Conservation (phyloP, 2,113 vertebrate genomes). For the Desmodus rotundus region DNA sequence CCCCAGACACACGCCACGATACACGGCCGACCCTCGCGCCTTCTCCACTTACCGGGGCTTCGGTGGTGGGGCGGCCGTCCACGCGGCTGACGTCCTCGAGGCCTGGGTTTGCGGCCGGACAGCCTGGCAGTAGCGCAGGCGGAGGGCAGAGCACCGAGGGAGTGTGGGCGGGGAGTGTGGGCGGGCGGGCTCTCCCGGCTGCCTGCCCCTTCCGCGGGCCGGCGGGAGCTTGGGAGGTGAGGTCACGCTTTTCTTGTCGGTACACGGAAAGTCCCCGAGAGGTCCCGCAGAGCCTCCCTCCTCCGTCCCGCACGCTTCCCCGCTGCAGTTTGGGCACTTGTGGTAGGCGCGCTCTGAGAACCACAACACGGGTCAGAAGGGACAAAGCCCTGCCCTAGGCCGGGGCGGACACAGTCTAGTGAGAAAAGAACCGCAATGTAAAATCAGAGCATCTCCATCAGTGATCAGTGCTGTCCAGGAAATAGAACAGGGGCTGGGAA, state of each 20-base stretch:
- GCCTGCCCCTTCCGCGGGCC: constrained; percentile 19
- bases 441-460: neutral
- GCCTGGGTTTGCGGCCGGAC: neutral
- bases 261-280: neutral
- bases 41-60: neutral
- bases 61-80: too few species aligned
- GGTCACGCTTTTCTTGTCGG: neutral
- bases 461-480: neutral
- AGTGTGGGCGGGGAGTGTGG: too few species aligned
- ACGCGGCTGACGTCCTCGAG: neutral
- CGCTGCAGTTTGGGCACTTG: neutral
- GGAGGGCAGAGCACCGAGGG: accelerated
- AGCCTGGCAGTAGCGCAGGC: neutral
- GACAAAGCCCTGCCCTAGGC: neutral
- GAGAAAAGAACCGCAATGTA: neutral
- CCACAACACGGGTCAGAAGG: accelerated
- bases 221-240: neutral
- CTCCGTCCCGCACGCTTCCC: accelerated
- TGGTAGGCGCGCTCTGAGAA: neutral
- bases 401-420: neutral
- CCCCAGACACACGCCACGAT: neutral
- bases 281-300: neutral
- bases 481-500: neutral
- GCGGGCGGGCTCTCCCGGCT: neutral
- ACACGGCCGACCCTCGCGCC: neutral